Percentiles rank a stretch among this genome's conserved stretches.
These are phyloP conservation scores for Halichoeres trimaculatus DNA, from an alignment of 2,113 vertebrate species.

Conservation along the genomic window DNA sequence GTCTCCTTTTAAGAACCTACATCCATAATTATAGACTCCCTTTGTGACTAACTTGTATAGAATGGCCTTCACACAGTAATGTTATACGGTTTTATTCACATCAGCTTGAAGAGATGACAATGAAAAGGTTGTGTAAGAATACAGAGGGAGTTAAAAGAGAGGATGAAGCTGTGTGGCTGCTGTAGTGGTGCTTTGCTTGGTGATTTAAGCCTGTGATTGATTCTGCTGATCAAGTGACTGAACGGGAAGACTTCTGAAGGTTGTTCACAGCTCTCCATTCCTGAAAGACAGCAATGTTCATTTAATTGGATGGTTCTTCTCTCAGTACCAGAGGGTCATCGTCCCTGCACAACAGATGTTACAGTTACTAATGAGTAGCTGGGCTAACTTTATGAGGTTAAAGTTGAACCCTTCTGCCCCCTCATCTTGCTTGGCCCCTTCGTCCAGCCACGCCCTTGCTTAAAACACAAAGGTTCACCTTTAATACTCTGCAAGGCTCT, in stretches of 20 bases:
- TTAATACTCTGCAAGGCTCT: slow-evolving; percentile 58
- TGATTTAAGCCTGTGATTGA: slow-evolving; percentile 52
- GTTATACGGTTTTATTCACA: slow-evolving; percentile 16
- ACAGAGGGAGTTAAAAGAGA: slow-evolving; percentile 23
- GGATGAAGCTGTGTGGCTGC: slow-evolving; percentile 20
- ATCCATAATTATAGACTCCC: slow-evolving; percentile 49
- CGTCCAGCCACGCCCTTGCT: slow-evolving; percentile 56
- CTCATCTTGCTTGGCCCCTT: slow-evolving; percentile 50
- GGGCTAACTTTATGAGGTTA: slow-evolving; percentile 83
- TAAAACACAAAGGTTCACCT: slow-evolving; percentile 72
- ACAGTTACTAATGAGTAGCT: slow-evolving; percentile 84
- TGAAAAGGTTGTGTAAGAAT: slow-evolving; percentile 47
- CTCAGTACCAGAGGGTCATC: slow-evolving; percentile 80
- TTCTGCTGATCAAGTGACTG: slow-evolving; percentile 16
- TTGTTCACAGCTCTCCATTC: slow-evolving; percentile 56
- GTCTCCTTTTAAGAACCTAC: slow-evolving; percentile 30
- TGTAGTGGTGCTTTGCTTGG: slow-evolving; percentile 21
- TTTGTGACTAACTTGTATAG: slow-evolving; percentile 43
- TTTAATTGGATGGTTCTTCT: slow-evolving; percentile 79
- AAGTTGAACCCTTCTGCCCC: slow-evolving; percentile 78
- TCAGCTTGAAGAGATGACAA: slow-evolving; percentile 38
- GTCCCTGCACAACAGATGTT: slow-evolving; percentile 82
- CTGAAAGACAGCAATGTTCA: slow-evolving; percentile 75
- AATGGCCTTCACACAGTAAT: slow-evolving; percentile 21
- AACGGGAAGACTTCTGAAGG: slow-evolving; percentile 64